phyloP scores from a whole-genome alignment of 1,140 invertebrate species.

The Drosophila triauraria region DNA sequence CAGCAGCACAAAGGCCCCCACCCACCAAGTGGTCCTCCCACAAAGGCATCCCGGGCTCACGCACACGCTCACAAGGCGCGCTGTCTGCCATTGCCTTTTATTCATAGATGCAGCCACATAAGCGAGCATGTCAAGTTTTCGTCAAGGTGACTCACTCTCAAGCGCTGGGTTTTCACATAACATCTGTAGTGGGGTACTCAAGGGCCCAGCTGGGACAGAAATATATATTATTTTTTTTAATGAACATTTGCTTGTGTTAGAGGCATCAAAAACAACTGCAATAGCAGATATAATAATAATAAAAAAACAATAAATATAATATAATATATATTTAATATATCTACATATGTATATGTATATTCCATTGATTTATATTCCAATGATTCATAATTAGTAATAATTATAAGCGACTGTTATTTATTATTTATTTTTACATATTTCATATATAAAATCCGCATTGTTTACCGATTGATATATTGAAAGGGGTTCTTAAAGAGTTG shows the following conservation, averaged over 20 bases:
- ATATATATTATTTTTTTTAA: background rate
- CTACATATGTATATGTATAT: too few species aligned
- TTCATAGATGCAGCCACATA: conserved; percentile 24
- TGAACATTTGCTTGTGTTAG: background rate
- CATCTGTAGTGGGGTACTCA: background rate
- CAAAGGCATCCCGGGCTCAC: conserved; percentile 1
- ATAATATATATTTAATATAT: too few species aligned
- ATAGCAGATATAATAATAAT: too few species aligned
- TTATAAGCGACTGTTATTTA: too few species aligned
- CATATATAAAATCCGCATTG: too few species aligned
- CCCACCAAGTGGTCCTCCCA: conserved; percentile 1
- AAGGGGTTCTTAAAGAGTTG: too few species aligned
- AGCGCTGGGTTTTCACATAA: background rate
- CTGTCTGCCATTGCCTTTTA: conserved; percentile 21
- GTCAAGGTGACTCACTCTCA: conserved; percentile 15
- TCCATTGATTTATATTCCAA: too few species aligned
- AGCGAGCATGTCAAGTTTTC: conserved; percentile 5
- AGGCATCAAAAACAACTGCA: background rate
- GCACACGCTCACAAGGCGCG: conserved; percentile 11
- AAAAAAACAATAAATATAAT: too few species aligned
- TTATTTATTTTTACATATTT: too few species aligned
- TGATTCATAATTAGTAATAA: too few species aligned
- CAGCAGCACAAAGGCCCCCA: conserved; percentile 11
- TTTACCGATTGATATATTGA: too few species aligned
- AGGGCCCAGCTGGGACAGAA: background rate